Percentiles rank a stretch among this genome's conserved stretches.
phyloP scores from a whole-genome alignment of 2,797 vertebrate genomes.

The Bradypus variegatus region DNA sequence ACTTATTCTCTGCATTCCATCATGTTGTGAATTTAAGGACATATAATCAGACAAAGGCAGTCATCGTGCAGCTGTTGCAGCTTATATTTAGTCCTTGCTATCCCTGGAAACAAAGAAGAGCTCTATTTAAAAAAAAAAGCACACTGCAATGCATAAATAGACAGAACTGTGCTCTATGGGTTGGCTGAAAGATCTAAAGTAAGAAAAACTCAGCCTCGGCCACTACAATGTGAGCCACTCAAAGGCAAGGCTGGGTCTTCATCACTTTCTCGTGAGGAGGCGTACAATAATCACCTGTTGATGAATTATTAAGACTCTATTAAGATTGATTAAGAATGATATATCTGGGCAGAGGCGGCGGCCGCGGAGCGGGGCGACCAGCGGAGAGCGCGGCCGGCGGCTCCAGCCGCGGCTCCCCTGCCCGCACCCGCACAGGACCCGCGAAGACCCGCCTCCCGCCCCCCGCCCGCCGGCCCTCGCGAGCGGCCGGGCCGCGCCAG shows the following conservation, averaged over 20 bases:
- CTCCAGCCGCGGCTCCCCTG: too few relatives aligned
- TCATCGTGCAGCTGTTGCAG: too few relatives aligned
- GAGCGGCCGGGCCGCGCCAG: too few relatives aligned
- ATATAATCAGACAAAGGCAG: too few relatives aligned
- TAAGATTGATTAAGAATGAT: not conserved
- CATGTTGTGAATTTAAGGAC: fast-evolving
- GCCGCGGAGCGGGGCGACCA: too few relatives aligned
- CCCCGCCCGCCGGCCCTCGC: too few relatives aligned
- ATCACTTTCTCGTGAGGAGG: not conserved
- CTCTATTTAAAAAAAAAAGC: not conserved
- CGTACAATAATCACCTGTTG: not conserved
- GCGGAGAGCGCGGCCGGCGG: too few relatives aligned
- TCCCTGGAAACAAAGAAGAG: not conserved
- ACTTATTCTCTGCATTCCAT: not conserved
- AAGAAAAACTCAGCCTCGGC: not conserved
- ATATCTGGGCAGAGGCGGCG: too few relatives aligned
- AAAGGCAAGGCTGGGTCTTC: not conserved
- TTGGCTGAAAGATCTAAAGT: not conserved
- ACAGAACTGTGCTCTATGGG: not conserved
- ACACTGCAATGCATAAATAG: not conserved
- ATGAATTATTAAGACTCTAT: not conserved
- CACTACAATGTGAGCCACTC: too few relatives aligned
- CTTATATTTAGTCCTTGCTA: not conserved
- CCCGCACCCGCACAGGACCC: too few relatives aligned
- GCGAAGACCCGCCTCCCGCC: too few relatives aligned